These are phyloP conservation scores for Parascotia fuliginaria DNA, from an alignment of 2,888 invertebrate species.

Conservation along the genomic window DNA sequence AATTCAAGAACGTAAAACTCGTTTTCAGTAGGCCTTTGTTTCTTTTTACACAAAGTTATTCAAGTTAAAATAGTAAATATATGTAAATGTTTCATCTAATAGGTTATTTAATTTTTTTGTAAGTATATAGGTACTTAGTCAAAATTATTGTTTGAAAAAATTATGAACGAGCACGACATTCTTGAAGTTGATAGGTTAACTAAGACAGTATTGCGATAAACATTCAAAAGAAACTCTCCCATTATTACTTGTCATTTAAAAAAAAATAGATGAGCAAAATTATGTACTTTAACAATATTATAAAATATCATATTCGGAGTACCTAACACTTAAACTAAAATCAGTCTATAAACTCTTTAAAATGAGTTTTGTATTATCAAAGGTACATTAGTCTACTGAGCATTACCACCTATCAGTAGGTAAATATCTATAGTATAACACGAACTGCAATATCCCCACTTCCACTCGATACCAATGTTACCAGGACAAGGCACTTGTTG, in stretches of 20 bases:
- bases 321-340: conserved; percentile 79
- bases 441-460: conserved; percentile 20
- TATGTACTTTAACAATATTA: conserved; percentile 53
- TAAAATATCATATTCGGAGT: conserved; percentile 67
- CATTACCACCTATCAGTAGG: conserved; percentile 59
- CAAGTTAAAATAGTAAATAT: too few relatives aligned
- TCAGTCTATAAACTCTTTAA: conserved; percentile 81
- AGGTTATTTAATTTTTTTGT: too few relatives aligned
- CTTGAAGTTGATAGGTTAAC: too few relatives aligned
- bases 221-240: background rate
- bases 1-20: too few relatives aligned
- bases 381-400: conserved; percentile 67
- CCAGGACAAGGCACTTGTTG: conserved; percentile 41
- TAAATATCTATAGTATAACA: conserved; percentile 30
- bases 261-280: conserved; percentile 33
- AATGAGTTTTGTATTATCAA: conserved; percentile 64
- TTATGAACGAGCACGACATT: too few relatives aligned
- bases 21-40: too few relatives aligned
- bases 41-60: too few relatives aligned
- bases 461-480: conserved; percentile 21
- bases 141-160: too few relatives aligned
- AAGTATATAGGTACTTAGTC: too few relatives aligned
- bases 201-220: too few relatives aligned
- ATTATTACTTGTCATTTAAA: conserved; percentile 15
- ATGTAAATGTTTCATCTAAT: too few relatives aligned